Base-by-base conservation (phyloP, 1,140 invertebrate genomes). In the Drosophila melanogaster region DNA sequence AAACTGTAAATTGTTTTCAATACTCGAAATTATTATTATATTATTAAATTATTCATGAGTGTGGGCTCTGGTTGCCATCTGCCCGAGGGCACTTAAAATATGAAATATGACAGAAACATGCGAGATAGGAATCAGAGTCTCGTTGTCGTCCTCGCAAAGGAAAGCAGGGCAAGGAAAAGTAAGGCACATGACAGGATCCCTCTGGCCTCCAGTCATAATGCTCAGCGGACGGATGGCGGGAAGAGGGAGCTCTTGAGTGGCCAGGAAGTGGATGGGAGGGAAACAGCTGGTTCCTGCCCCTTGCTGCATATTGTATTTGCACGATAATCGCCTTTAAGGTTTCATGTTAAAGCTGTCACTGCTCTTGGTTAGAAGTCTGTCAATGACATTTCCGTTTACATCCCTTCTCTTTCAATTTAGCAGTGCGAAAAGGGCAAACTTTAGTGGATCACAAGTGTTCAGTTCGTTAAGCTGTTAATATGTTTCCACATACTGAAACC, bases 1-100 rank as follows among this genome's bases (percentile, higher is more conserved):
- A 77, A 77, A 77, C 75, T 77, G 74, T 77, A 78, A 77, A 77
- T 77, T 77, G 75, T 78, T 77, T 78, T 78, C 74, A 78, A 77
- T 77, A 77, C 57, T 53, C 62, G 49, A 70, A 70, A 77, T 78
- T 49, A 71, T 76, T 77, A 77, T 78, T 54, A 77, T 77, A 77
- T 77, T 78, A 78, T 71, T 77, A 71, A 70, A 71, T 78, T 78
- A 78, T 78, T 78, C 75, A 78, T 71, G 75, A 77, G 37, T 44
- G 37, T 19, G 62, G 62, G 26, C n/a, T 15, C 35, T 15, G 40
- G 30, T 55, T 57, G 54, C 64, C 62, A 70, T 40, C 65, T 77
- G 64, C 75, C 75, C 59, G 46, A 33, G 62, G 74, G 54, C 65
- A 77, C 64, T 71, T 77, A 69, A 78, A 77, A 71, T 60, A 58